These are phyloP conservation scores for Daboia siamensis DNA, from an alignment of 2,113 vertebrate genomes.

Conservation along the genomic window DNA sequence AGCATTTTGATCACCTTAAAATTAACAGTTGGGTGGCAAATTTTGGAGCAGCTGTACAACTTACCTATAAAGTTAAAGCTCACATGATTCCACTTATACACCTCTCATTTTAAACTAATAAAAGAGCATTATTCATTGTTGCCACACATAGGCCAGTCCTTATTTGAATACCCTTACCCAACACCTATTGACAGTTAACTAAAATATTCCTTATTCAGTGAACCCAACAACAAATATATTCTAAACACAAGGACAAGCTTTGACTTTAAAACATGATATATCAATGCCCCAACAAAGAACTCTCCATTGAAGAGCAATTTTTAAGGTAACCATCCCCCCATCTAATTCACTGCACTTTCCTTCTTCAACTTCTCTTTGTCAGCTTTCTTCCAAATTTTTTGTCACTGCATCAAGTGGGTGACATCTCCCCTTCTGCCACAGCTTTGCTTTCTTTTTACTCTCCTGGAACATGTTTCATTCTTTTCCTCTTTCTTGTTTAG, in stretches of 20 bases:
- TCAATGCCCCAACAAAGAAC: slow-evolving; percentile 16
- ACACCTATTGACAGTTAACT: background rate
- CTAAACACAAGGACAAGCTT: background rate
- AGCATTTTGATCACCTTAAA: background rate
- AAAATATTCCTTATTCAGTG: background rate
- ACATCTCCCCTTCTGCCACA: slow-evolving; percentile 67
- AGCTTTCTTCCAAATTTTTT: slow-evolving; percentile 66
- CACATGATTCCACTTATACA: background rate
- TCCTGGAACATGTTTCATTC: slow-evolving; percentile 71
- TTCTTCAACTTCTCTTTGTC: slow-evolving; percentile 37
- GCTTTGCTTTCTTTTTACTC: slow-evolving; percentile 69
- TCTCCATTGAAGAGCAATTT: slow-evolving; percentile 57
- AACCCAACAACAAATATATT: background rate
- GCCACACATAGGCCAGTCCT: background rate
- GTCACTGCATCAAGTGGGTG: slow-evolving; percentile 69
- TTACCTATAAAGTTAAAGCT: background rate
- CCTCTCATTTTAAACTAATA: background rate
- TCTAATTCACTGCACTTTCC: slow-evolving; percentile 34
- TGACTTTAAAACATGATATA: background rate
- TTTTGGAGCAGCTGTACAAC: background rate
- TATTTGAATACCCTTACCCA: background rate
- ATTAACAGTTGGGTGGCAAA: background rate
- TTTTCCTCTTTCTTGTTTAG: slow-evolving; percentile 71
- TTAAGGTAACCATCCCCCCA: slow-evolving; percentile 17
- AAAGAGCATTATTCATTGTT: background rate